phyloP scores from a whole-genome alignment of 2,888 invertebrate species.

The Polydrusus cervinus region DNA sequence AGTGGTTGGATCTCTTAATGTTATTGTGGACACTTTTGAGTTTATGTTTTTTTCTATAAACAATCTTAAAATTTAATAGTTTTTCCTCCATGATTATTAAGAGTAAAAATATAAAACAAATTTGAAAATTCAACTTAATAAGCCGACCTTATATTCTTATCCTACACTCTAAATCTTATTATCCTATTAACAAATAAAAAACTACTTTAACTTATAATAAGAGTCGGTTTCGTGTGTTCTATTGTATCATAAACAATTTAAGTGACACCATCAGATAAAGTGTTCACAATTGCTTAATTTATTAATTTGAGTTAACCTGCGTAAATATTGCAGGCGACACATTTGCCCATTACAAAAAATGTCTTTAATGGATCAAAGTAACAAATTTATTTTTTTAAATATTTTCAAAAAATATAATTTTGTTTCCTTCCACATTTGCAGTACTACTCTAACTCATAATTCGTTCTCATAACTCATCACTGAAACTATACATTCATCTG shows the following conservation, averaged over 20 bases:
- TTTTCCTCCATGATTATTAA: not conserved
- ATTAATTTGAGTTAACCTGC: slow-evolving; percentile 13
- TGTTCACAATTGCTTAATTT: slow-evolving; percentile 31
- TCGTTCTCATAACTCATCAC: no score
- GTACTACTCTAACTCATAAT: no score
- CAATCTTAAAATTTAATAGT: no score
- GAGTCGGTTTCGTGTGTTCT: slow-evolving; percentile 18
- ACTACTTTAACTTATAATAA: slow-evolving; percentile 21
- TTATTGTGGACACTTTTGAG: no score
- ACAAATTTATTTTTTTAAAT: no score
- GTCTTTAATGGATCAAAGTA: no score
- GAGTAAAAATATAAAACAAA: no score
- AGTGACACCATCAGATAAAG: slow-evolving; percentile 14
- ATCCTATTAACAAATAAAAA: slow-evolving; percentile 29
- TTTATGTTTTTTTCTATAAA: no score
- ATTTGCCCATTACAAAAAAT: not conserved
- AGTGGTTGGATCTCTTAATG: no score
- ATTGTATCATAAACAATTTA: slow-evolving; percentile 27
- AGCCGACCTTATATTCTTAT: not conserved
- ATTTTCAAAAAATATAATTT: no score
- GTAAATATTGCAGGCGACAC: not conserved
- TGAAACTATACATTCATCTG: no score
- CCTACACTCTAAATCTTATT: slow-evolving; percentile 16
- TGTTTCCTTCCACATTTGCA: no score
- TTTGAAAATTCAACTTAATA: not conserved